Percentiles rank a stretch among this genome's conserved stretches.
Evolutionary conservation across 2,113 vertebrate genomes (phyloP).

Genomic region (Sinocyclocheilus maitianheensis): DNA sequence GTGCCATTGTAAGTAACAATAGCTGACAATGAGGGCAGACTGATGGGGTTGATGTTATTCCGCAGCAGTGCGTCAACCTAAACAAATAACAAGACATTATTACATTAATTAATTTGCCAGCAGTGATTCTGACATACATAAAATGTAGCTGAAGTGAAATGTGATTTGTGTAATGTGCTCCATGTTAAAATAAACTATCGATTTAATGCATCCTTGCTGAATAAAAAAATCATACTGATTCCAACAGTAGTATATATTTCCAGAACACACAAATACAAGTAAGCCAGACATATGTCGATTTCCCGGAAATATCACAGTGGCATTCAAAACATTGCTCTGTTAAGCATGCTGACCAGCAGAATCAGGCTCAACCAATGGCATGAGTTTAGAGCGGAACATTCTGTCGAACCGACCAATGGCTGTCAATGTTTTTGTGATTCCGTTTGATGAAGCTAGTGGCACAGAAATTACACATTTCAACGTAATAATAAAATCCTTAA

Average conservation of each 20-base stretch:
- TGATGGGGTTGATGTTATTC: conserved; percentile 70
- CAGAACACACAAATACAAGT: neutral
- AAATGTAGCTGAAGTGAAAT: too few relatives aligned
- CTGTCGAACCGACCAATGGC: neutral
- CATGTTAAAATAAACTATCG: too few relatives aligned
- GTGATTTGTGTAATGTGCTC: conserved; percentile 62
- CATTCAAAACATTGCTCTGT: neutral
- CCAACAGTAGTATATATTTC: neutral
- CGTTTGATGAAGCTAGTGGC: neutral
- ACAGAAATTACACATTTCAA: neutral
- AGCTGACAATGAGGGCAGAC: conserved; percentile 84
- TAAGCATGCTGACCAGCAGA: neutral
- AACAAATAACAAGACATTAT: neutral
- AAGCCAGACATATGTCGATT: neutral
- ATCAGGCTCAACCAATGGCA: neutral
- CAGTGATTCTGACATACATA: too few relatives aligned
- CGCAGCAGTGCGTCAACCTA: conserved; percentile 82
- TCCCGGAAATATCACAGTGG: neutral
- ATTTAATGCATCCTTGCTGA: too few relatives aligned
- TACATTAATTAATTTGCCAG: neutral
- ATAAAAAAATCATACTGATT: neutral
- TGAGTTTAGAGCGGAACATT: neutral
- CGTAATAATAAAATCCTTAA: neutral
- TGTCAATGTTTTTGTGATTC: neutral
- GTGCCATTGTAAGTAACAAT: conserved; percentile 89